A percentile compares a stretch with the other conserved stretches of the same genome.
Evolutionary conservation across 2,888 invertebrate genomes (phyloP).

Genomic region (Lasioglossum zephyrum): DNA sequence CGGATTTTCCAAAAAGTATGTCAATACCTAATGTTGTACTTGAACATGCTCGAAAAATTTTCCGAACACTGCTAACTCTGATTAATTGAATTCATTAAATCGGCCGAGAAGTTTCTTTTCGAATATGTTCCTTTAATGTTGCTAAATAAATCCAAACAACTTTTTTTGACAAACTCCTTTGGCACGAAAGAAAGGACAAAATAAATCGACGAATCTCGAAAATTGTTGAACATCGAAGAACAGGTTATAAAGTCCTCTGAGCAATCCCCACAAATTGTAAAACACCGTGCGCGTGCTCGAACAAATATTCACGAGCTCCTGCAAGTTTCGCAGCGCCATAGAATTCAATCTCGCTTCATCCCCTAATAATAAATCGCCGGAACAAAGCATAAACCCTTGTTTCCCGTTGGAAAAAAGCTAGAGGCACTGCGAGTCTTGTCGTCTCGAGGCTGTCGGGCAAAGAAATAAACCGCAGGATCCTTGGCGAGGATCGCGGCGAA

Average conservation of each 20-base stretch:
- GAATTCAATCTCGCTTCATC: conserved; percentile 38
- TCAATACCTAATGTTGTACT: no score
- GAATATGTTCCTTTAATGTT: no score
- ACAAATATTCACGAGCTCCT: neutral
- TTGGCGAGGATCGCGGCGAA: neutral
- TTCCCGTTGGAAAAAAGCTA: neutral
- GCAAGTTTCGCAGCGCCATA: neutral
- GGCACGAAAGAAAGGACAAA: neutral
- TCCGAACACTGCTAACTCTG: no score
- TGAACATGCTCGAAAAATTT: neutral
- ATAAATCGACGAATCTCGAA: neutral
- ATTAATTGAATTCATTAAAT: no score
- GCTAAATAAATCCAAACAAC: no score
- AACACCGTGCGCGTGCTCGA: neutral
- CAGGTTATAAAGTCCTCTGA: neutral
- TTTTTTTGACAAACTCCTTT: no score
- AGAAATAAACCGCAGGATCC: conserved; percentile 13
- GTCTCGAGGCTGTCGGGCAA: neutral
- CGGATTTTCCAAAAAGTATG: no score
- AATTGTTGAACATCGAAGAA: neutral
- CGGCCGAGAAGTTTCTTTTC: no score
- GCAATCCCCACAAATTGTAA: neutral
- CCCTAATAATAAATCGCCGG: conserved; percentile 34
- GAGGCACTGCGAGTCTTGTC: neutral
- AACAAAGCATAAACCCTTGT: conserved; percentile 19